Base-by-base conservation (phyloP, 2,797 vertebrate genomes). In the Acanthornis magna region DNA sequence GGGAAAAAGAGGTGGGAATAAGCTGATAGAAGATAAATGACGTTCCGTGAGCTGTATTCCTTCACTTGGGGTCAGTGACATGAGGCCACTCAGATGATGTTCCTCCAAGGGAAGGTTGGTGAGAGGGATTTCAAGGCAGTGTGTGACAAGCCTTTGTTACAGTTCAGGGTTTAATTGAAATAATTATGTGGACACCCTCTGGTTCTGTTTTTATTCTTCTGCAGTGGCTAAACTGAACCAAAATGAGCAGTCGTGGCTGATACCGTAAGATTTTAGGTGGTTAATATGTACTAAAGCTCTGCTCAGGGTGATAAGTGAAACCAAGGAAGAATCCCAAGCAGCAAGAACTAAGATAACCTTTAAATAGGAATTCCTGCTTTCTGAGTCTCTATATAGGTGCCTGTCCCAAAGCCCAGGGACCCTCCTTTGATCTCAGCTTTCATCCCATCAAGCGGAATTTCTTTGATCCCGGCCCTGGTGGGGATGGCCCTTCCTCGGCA, bases 401-500 rank as follows among this genome's bases (percentile, higher is more conserved):
- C 45, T 51, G 38, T 83, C 72, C 16, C n/a, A 66, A 48, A 58
- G 48, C 27, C 32, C 4, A 2, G 14, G 62, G 61, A 34, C 36
- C 47, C 57, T 60, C 38, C 74, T 88, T 34, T 53, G 20, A 51
- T 88, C 66, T 78, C 30, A 38, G 15, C 79, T 91, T 87, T 88
- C 34, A 45, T 85, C 40, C 13, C 50, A 22, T 70, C 8, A 5
- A 57, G 43, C 19, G 14, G 57, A 50, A 47, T 68, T 51, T n/a
- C 63, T 81, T 83, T 85, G 55, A 8, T 74, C 2, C 0, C 1
- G 2, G n/a, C 47, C 0, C 0, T 7, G 34, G 13, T 55, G 60
- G 40, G 48, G 43, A n/a, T 60, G 80, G 48, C 25, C 20, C 65
- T 45, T 72, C 47, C 42, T 47, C 10, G 0, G n/a, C 6, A 1